phyloP scores from a whole-genome alignment of 2,888 invertebrate genomes.

The Euzetes globulus region DNA sequence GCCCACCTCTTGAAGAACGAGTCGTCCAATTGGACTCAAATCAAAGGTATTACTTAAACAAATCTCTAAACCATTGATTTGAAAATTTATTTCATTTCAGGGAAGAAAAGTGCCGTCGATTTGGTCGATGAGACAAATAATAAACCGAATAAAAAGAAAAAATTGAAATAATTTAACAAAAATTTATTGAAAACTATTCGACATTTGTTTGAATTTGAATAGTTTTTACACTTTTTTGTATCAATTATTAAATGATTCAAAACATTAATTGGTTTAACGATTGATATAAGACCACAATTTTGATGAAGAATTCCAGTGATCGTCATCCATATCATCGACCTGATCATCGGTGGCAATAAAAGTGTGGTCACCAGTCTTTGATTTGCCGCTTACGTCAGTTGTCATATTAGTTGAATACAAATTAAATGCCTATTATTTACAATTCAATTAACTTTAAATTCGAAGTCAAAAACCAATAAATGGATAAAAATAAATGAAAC shows the following conservation, averaged over 20 bases:
- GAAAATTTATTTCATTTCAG: not conserved
- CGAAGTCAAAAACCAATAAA: no score
- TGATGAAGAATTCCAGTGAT: not conserved
- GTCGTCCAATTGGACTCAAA: not conserved
- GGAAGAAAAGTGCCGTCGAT: not conserved
- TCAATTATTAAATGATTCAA: not conserved
- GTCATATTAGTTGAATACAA: not conserved
- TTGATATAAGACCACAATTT: slow-evolving; percentile 13
- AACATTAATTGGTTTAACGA: not conserved
- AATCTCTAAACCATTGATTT: not conserved
- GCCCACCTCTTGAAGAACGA: not conserved
- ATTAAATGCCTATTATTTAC: not conserved
- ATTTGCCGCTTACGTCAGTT: not conserved
- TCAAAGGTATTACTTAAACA: not conserved
- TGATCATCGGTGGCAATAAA: slow-evolving; percentile 46
- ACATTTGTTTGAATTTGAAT: not conserved
- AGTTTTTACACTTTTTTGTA: not conserved
- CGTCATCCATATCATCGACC: slow-evolving; percentile 40
- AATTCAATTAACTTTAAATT: not conserved
- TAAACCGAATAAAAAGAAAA: not conserved
- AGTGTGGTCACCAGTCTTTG: slow-evolving; percentile 44
- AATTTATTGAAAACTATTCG: not conserved
- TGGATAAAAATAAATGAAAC: no score
- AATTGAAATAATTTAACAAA: not conserved
- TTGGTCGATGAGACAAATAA: not conserved